Conservation (phyloP, 1,140 invertebrate species). For the Euwallacea fornicatus region DNA sequence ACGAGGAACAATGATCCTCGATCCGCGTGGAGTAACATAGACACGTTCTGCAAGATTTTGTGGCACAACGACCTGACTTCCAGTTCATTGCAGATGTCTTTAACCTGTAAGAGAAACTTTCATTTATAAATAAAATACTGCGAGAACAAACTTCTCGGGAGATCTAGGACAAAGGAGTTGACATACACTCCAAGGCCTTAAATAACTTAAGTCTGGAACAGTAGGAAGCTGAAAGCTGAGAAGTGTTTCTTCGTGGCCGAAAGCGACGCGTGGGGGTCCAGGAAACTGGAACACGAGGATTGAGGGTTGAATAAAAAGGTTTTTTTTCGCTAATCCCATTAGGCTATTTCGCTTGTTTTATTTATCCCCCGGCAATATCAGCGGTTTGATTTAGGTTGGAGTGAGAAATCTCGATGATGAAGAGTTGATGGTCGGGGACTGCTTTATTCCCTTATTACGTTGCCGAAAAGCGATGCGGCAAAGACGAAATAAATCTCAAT, state of each 20-base stretch:
- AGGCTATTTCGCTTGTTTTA: constrained; percentile 3
- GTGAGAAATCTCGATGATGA: too few species aligned
- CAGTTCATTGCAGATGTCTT: constrained; percentile 95
- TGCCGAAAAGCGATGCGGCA: too few species aligned
- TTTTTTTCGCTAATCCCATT: constrained; percentile 1
- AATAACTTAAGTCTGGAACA: constrained; percentile 10
- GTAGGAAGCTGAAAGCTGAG: constrained; percentile 17
- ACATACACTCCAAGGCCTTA: constrained; percentile 12
- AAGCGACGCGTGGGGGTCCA: background rate
- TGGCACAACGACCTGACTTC: constrained; percentile 91
- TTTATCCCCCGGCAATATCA: background rate
- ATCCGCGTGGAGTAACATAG: constrained; percentile 88
- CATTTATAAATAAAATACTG: background rate
- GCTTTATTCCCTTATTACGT: too few species aligned
- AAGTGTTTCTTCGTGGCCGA: constrained; percentile 4
- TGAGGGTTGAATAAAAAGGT: constrained; percentile 1
- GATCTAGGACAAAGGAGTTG: background rate
- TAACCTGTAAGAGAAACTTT: constrained; percentile 65
- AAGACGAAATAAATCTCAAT: too few species aligned
- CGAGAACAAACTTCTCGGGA: background rate
- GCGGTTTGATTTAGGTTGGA: too few species aligned
- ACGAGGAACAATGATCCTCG: constrained; percentile 92
- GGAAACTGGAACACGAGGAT: constrained; percentile 1
- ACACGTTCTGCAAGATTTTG: constrained; percentile 95
- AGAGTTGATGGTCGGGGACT: too few species aligned